Evolutionary conservation across 2,113 vertebrate genomes (phyloP), one percentile per base, ranked within the genome.

Genomic region (Cavia porcellus): DNA sequence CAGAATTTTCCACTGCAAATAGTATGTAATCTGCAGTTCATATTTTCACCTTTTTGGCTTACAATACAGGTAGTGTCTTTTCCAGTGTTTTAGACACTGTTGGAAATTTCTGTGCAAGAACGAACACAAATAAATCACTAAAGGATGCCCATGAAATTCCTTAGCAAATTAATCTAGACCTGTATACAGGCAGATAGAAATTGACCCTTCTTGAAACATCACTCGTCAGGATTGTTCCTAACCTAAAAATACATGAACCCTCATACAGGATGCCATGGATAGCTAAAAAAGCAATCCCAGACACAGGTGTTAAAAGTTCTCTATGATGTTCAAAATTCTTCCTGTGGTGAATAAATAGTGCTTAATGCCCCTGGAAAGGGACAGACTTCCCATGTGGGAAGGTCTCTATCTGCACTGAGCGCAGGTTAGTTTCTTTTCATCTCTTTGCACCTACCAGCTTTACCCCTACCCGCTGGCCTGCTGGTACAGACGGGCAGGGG

Each of bases 1-100:
- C 91, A 94, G 74, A 94, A 91, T 93, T 77, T 86, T 66, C 74
- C 55, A n/a, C 32, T 89, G 82, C 70, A 95, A 96, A 93, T 32
- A 95, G 87, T 84, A 74, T 59, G 61, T 68, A 74, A 45, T 47
- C 88, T 68, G 61, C 9, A 61, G 85, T 83, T 88, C 32, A 1
- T n/a, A 82, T 80, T 90, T 92, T 68, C 79, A 30, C 52, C 55
- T 92, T 80, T 86, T 52, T 77, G 32, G 72, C 70, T 75, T 85
- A 74, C 89, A 35, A 2, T 90, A 82, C 92, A 83, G 50, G 89
- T 93, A 30, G 30, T 28, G 70, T 66, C 75, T 95, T 93, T 94
- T 35, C 80, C 47, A 28, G 28, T 64, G 82, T 97, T 98, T 93
- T 42, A 74, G 92, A 92, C 95, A 89, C 55, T 66, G 28, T 77